Evolutionary conservation across 2,888 invertebrate species (phyloP).

Genomic region (Apamea anceps): DNA sequence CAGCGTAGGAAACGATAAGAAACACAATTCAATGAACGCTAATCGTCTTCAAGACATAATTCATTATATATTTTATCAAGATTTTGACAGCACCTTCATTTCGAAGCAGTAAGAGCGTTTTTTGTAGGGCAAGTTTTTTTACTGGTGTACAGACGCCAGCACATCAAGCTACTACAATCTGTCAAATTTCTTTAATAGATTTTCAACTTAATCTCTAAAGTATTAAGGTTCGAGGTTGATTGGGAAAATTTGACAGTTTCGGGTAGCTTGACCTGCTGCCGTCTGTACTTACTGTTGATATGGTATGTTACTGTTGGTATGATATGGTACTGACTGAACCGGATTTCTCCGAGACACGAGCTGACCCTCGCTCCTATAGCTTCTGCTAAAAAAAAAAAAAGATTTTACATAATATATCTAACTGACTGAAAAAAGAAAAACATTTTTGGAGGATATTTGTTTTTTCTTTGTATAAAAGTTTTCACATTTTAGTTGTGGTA

Average conservation of each 20-base stretch:
- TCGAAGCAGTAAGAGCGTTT: not conserved
- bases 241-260: too few relatives aligned
- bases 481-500: not conserved
- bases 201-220: too few relatives aligned
- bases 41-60: slow-evolving; percentile 4
- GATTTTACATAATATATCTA: not conserved
- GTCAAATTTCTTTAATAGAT: too few relatives aligned
- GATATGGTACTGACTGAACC: not conserved
- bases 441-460: not conserved
- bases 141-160: too few relatives aligned
- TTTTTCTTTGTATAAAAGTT: not conserved
- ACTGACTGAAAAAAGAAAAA: not conserved
- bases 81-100: slow-evolving; percentile 2
- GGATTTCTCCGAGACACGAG: not conserved
- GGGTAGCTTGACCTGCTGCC: too few relatives aligned
- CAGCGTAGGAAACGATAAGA: slow-evolving; percentile 52
- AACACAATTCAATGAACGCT: slow-evolving; percentile 28
- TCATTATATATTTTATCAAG: not conserved
- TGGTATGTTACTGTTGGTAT: not conserved
- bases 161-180: too few relatives aligned
- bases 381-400: not conserved
- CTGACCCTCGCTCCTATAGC: not conserved
- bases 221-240: too few relatives aligned
- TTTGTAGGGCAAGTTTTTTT: not conserved
- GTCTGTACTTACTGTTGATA: not conserved